Evolutionary conservation across 2,113 vertebrate genomes (phyloP).

Genomic region (Equus quagga): DNA sequence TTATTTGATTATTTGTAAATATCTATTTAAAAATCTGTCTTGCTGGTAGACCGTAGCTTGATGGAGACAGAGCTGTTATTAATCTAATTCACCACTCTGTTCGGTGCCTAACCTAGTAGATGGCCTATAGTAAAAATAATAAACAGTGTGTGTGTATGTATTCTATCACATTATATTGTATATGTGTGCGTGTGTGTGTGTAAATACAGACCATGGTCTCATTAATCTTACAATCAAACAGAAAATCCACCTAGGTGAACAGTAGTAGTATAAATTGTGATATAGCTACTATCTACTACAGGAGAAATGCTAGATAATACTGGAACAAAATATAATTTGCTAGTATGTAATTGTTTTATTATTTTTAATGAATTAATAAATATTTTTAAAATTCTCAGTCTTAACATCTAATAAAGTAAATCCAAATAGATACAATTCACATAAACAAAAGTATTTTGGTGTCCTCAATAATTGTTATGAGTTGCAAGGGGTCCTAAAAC

Average conservation of each 20-base stretch:
- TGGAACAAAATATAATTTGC: not conserved
- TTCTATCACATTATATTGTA: not conserved
- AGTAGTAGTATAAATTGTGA: not conserved
- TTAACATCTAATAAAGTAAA: not conserved
- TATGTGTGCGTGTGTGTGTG: not conserved
- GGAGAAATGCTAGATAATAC: not conserved
- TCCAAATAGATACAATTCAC: not conserved
- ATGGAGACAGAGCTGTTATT: not conserved
- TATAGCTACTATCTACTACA: not conserved
- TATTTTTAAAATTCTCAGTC: not conserved
- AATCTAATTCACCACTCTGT: not conserved
- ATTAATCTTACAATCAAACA: not conserved
- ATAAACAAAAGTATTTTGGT: not conserved
- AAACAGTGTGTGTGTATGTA: not conserved
- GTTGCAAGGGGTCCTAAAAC: not conserved
- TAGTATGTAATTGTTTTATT: not conserved
- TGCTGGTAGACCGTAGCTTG: not conserved
- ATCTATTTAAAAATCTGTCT: not conserved
- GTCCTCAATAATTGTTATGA: not conserved
- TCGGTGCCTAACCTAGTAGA: not conserved
- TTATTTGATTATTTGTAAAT: not conserved
- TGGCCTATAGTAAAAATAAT: not conserved
- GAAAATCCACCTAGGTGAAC: not conserved
- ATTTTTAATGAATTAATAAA: not conserved
- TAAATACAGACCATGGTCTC: not conserved